Base-by-base conservation (phyloP, 2,113 vertebrate genomes). In the Menura novaehollandiae region DNA sequence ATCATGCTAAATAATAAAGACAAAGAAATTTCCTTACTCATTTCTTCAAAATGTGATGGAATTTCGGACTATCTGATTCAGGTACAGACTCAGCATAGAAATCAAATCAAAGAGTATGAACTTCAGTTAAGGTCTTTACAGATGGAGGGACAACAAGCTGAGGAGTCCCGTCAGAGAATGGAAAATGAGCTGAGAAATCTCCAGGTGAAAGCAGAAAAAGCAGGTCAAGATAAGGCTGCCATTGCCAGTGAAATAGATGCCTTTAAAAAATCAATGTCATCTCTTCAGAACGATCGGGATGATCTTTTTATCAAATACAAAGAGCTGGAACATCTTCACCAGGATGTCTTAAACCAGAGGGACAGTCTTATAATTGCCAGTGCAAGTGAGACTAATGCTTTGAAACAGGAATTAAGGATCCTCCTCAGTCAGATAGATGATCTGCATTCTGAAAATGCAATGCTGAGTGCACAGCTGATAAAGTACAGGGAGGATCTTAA, bases 381-480 rank as follows among this genome's bases (percentile, higher is more conserved):
- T 47, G 95, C 94, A 1, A 96, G 91, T n/a, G 97, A 98, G 79
- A 96, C 68, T 58, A 98, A 94, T 80, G 96, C 97, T 74, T 91
- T 99, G 37, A 99, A 99, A 91, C 95, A 98, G 63, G 98, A 99
- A 46, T 88, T 99, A 32, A 98, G 97, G 75, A 93, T 96, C 6
- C 92, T 99, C 18, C 78, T 99, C 22, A 98, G 99, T 92, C 98
- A 98, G 82, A 98, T 98, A 95, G 99, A 99, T 62, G 99, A 99
- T 94, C 98, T 99, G 24, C 99, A 99, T 95, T 99, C 99, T 11
- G 98, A 99, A 97, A 99, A 99, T 8, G 99, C 99, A 3, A 98
- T 99, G 99, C 98, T 99, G 33, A 98, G 97, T 96, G 99, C 99
- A 18, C 99, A 99, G 39, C 97, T 99, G 51, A 96, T 99, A 53